phyloP scores from a whole-genome alignment of 2,888 invertebrate genomes.

The Drosophila limbata region DNA sequence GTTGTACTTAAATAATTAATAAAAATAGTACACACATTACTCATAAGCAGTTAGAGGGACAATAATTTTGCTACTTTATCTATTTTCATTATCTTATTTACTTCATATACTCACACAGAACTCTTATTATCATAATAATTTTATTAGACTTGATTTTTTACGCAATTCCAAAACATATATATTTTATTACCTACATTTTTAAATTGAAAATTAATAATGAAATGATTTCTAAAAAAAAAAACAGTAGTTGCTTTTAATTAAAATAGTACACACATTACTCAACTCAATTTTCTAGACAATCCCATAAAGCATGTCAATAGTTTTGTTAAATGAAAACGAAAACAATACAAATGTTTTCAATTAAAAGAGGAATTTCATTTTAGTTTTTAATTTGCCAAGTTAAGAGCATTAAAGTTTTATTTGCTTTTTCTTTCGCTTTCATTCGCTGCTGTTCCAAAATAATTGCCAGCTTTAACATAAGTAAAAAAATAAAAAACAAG shows the following conservation, averaged over 20 bases:
- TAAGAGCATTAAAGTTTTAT: slow-evolving; percentile 46
- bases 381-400: slow-evolving; percentile 14
- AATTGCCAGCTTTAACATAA: slow-evolving; percentile 48
- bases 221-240: not conserved
- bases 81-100: no score
- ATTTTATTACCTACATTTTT: no score
- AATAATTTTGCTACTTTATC: not conserved
- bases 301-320: not conserved
- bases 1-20: no score
- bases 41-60: not conserved
- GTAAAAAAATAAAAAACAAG: not conserved
- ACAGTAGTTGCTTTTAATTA: not conserved
- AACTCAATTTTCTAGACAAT: not conserved
- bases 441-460: slow-evolving; percentile 17
- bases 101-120: no score
- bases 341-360: slow-evolving; percentile 19
- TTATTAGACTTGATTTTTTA: no score
- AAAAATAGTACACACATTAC: not conserved
- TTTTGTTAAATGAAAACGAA: not conserved
- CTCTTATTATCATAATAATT: no score
- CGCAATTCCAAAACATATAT: no score
- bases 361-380: slow-evolving; percentile 29
- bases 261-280: not conserved
- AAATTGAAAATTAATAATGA: no score
- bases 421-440: slow-evolving; percentile 21